A percentile compares a stretch with the other conserved stretches of the same genome.
Conservation (phyloP, 2,797 vertebrate species). For the Glossophaga mutica region DNA sequence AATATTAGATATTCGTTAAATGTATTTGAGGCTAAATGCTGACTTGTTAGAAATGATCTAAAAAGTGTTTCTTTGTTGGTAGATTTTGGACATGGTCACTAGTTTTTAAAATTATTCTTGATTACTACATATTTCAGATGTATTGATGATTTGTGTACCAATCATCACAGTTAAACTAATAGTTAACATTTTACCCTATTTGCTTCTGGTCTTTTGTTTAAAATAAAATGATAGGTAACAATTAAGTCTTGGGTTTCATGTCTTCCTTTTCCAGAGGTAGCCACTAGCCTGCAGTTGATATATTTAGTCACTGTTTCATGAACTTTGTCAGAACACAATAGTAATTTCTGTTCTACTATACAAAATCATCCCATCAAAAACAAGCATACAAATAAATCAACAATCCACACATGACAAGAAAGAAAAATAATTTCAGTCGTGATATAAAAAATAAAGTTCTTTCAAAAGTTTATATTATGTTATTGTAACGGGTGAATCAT, state of each 20-base stretch:
- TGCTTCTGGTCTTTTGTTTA: not conserved
- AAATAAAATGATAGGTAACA: not conserved
- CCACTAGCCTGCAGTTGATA: not conserved
- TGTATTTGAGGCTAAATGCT: not conserved
- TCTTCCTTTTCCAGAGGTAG: not conserved
- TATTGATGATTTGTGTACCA: not conserved
- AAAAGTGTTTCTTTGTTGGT: not conserved
- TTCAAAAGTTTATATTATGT: not conserved
- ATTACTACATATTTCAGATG: not conserved
- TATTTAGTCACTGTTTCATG: not conserved
- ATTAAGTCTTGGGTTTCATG: not conserved
- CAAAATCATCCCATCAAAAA: not conserved
- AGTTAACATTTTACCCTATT: not conserved
- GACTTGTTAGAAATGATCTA: not conserved
- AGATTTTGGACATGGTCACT: not conserved
- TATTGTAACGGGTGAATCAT: not conserved
- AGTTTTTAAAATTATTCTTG: not conserved
- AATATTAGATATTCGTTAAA: not conserved
- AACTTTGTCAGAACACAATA: not conserved
- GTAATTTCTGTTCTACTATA: not conserved
- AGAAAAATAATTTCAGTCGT: not conserved
- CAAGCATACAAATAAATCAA: not conserved
- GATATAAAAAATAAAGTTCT: not conserved
- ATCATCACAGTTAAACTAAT: not conserved
- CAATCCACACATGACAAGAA: not conserved